Evolutionary conservation across 2,113 vertebrate genomes (phyloP), one percentile per base, ranked within the genome.

Genomic region (Petrocephalus zakoni): DNA sequence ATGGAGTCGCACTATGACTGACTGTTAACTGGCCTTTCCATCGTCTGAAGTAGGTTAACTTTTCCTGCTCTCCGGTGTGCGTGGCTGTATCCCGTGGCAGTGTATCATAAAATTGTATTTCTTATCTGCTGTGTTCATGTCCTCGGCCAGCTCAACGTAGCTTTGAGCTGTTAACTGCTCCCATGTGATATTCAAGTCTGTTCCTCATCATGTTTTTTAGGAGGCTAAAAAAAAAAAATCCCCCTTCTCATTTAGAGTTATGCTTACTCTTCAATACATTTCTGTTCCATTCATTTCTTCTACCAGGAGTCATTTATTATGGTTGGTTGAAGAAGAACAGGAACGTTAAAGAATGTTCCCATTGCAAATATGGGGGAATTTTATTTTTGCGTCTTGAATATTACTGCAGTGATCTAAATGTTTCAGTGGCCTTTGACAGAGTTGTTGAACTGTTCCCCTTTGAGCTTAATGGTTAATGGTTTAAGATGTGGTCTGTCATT

Each of bases 121-220:
- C 21, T 22, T 49, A 83, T 88, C 81, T 49, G 81, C 37, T n/a
- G 46, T 9, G 37, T 46, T 42, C 37, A 46, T 22, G 75, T 42
- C 75, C 42, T 68, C 25, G 22, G 53, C 37, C 52, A 58, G 87
- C 29, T 72, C 37, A 15, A 34, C 19, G 34, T 78, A 78, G 15
- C 46, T 29, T 46, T n/a, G 53, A 85, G 56, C 56, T 52, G 56
- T 34, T 68, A 42, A 56, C 82, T 84, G 10, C 29, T 61, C 55
- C 64, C 82, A 61, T 88, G 25, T 42, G 68, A 78, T 88, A 68
- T 88, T 88, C 52, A 51, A 55, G 64, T 88, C 25, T 81, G 34
- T 56, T 81, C 51, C 42, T 87, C 58, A 51, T 87, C 13, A 8
- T 72, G 61, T 1, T 78, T 87, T 87, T 34, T 55, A 9, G 82